Conservation (phyloP, 2,797 vertebrate genomes). For the Lepilemur ruficaudatus region DNA sequence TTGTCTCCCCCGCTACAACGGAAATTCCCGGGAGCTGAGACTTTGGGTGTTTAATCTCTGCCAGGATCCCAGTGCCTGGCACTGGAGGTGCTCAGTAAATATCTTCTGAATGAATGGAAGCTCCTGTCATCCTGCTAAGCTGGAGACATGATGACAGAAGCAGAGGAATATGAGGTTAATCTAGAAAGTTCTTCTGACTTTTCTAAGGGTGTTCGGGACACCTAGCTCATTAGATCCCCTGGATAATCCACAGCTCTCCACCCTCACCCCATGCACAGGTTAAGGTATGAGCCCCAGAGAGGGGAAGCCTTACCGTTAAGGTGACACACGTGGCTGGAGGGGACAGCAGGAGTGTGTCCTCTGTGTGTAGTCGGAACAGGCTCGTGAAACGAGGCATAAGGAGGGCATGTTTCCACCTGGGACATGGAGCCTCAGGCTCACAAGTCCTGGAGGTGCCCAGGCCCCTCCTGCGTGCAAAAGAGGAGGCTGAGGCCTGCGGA, state of each 20-base stretch:
- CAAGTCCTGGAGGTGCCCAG: neutral
- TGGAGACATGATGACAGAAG: neutral
- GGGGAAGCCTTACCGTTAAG: fast-evolving
- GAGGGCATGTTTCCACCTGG: too few relatives aligned
- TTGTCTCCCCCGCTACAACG: neutral
- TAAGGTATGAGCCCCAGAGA: neutral
- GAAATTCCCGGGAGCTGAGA: neutral
- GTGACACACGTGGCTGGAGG: neutral
- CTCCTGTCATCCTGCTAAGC: neutral
- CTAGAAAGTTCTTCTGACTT: neutral
- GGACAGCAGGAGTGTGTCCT: neutral
- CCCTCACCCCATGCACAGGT: neutral
- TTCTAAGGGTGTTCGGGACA: neutral
- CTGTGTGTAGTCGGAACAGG: neutral
- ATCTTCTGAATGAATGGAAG: neutral
- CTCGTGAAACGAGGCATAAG: neutral
- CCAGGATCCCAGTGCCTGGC: neutral
- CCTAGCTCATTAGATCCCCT: neutral
- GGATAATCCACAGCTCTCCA: neutral
- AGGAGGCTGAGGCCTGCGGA: neutral
- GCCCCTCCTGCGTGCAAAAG: neutral
- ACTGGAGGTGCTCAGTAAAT: neutral
- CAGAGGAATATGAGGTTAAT: neutral
- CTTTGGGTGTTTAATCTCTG: neutral
- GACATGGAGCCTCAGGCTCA: neutral